A percentile compares a stretch with the other conserved stretches of the same genome.
phyloP scores from a whole-genome alignment of 1,140 invertebrate genomes.

The Nasonia vitripennis region DNA sequence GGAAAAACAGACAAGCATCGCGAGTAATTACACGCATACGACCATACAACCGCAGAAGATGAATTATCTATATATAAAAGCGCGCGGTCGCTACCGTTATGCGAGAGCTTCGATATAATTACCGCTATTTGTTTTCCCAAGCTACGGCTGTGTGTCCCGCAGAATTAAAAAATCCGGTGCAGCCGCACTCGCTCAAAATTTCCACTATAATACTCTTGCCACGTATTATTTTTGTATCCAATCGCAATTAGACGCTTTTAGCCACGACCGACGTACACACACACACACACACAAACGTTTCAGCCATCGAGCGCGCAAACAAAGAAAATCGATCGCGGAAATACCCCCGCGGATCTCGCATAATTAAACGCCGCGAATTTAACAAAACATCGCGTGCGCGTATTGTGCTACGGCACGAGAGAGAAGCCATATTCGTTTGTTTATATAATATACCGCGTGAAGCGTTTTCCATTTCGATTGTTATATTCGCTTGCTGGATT shows the following conservation, averaged over 20 bases:
- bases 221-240: conserved; percentile 3
- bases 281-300: neutral
- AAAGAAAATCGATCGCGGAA: conserved; percentile 25
- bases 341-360: neutral
- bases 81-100: neutral
- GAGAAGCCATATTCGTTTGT: neutral
- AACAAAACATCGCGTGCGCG: neutral
- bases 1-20: neutral
- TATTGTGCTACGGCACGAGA: neutral
- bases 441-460: neutral
- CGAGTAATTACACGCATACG: neutral
- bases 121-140: neutral
- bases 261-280: neutral
- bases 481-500: neutral
- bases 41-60: neutral
- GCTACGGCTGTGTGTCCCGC: neutral
- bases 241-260: conserved; percentile 19
- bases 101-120: neutral
- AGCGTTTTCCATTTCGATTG: neutral
- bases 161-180: neutral
- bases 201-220: neutral
- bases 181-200: neutral
- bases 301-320: neutral
- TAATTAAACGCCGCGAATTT: conserved; percentile 13
- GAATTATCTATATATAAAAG: neutral